phyloP scores from a whole-genome alignment of 35 echinoderm and acorn worm species.

The Nesometra sesokonis region DNA sequence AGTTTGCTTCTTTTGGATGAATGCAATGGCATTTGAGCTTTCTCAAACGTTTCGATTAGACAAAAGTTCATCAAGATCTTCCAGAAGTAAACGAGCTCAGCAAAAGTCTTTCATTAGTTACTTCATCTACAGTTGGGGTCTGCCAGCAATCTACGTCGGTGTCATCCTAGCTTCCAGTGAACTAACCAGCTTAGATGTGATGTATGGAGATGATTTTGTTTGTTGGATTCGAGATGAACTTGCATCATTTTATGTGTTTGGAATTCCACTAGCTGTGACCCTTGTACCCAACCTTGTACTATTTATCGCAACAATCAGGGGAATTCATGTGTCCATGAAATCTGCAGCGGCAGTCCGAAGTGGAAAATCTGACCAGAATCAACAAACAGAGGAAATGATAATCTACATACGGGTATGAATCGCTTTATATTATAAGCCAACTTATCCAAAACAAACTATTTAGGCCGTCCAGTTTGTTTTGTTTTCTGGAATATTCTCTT shows the following conservation, averaged over 20 bases:
- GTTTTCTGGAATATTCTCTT: too few relatives aligned
- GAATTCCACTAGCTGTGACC: not conserved
- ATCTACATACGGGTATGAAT: not conserved
- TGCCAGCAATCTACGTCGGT: not conserved
- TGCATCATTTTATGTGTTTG: not conserved
- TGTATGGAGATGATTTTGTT: not conserved
- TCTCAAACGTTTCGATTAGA: not conserved
- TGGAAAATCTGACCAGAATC: not conserved
- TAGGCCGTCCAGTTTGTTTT: too few relatives aligned
- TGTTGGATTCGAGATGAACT: constrained; percentile 9
- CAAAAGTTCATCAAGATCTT: not conserved
- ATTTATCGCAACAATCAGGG: not conserved
- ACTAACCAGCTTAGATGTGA: not conserved
- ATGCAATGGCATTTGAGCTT: not conserved
- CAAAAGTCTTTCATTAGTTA: not conserved
- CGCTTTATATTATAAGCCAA: too few relatives aligned
- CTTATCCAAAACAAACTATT: too few relatives aligned
- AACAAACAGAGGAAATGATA: not conserved
- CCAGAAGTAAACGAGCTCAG: not conserved
- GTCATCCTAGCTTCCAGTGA: not conserved
- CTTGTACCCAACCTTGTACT: not conserved
- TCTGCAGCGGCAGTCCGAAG: not conserved
- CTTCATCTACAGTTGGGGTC: not conserved
- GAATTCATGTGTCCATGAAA: not conserved
- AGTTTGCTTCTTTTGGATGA: not conserved